Evolutionary conservation across 1,140 invertebrate genomes (phyloP).

Genomic region (Meteorus sp.): DNA sequence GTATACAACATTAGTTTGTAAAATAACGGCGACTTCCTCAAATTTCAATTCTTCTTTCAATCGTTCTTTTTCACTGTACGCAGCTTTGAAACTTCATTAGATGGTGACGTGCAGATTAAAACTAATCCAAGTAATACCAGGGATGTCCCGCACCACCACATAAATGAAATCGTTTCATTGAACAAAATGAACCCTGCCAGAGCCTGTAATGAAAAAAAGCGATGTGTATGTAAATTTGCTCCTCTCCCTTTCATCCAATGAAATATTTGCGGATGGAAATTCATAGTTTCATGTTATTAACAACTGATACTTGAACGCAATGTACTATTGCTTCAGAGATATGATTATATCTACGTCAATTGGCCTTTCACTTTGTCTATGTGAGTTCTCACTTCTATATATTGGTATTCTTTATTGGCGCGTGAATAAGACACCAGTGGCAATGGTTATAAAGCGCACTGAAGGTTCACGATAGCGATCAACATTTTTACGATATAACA

Average conservation of each 20-base stretch:
- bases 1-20: too few relatives aligned
- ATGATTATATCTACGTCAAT: not conserved
- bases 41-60: not conserved
- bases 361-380: conserved; percentile 8
- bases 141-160: conserved; percentile 62
- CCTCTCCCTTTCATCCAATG: not conserved
- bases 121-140: conserved; percentile 60
- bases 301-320: not conserved
- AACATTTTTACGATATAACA: conserved; percentile 10
- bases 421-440: not conserved
- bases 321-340: too few relatives aligned
- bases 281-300: not conserved
- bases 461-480: conserved; percentile 7
- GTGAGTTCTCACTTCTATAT: conserved; percentile 8
- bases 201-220: conserved; percentile 47
- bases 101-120: conserved; percentile 47
- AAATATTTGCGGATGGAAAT: too few relatives aligned
- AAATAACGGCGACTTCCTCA: too few relatives aligned
- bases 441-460: not conserved
- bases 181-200: conserved; percentile 61
- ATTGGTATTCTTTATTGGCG: not conserved
- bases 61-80: conserved; percentile 15
- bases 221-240: too few relatives aligned
- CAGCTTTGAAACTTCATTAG: not conserved
- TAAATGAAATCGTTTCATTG: conserved; percentile 56